Percentiles rank a stretch among this genome's conserved stretches.
Conservation (phyloP, 2,113 vertebrate species). For the Microcebus tavaratra region DNA sequence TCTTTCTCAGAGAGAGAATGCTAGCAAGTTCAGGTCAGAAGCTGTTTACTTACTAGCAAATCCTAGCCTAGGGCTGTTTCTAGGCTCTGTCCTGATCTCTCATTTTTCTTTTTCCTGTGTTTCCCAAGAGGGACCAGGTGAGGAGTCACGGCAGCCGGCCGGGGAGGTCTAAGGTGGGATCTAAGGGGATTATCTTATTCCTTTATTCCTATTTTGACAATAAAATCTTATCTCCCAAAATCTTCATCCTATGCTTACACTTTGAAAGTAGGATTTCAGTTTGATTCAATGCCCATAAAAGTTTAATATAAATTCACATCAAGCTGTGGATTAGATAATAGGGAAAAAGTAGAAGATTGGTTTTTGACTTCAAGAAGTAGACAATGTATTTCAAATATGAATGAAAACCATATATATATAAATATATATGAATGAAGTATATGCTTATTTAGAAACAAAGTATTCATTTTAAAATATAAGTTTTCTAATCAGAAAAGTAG, state of each 20-base stretch:
- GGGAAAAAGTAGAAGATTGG: not conserved
- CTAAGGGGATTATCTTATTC: constrained; percentile 29
- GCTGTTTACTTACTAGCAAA: constrained; percentile 72
- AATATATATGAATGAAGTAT: not conserved
- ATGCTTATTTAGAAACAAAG: not conserved
- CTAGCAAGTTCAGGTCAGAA: constrained; percentile 66
- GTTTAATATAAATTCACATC: not conserved
- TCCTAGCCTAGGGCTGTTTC: constrained; percentile 66
- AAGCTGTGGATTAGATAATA: not conserved
- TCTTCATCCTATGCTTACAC: not conserved
- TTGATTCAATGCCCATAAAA: not conserved
- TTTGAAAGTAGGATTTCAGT: constrained; percentile 49
- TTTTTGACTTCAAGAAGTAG: constrained; percentile 1
- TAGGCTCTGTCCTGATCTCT: constrained; percentile 50
- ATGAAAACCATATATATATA: not conserved
- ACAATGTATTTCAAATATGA: not conserved
- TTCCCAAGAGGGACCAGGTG: constrained; percentile 65
- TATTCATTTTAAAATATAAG: not conserved
- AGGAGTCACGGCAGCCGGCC: not conserved
- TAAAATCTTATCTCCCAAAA: constrained; percentile 22
- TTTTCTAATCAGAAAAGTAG: constrained; percentile 49
- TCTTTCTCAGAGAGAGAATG: not conserved
- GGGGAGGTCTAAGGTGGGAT: constrained; percentile 14
- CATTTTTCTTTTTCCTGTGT: constrained; percentile 69
- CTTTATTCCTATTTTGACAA: constrained; percentile 51